phyloP scores from a whole-genome alignment of 2,797 vertebrate genomes.

The Poecilia wingei region DNA sequence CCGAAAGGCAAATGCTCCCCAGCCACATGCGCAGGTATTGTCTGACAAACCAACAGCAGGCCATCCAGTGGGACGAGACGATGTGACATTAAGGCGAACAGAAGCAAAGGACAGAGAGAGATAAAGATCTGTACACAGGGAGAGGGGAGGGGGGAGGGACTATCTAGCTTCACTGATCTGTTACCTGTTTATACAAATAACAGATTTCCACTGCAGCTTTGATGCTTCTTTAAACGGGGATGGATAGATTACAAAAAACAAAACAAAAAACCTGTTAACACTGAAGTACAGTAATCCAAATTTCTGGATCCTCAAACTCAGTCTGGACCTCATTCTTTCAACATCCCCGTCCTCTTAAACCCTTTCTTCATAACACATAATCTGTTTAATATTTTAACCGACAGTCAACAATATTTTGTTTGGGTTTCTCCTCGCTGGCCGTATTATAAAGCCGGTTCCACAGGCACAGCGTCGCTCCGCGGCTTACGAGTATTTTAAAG shows the following conservation, averaged over 20 bases:
- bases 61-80: conserved; percentile 24
- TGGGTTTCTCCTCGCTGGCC: background rate
- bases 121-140: conserved; percentile 10
- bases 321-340: background rate
- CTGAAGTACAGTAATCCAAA: background rate
- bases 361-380: background rate
- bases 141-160: too few species aligned
- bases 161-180: background rate
- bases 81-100: conserved; percentile 34
- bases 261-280: background rate
- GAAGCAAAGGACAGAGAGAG: conserved; percentile 6
- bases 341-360: background rate
- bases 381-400: background rate
- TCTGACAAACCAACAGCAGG: conserved; percentile 40
- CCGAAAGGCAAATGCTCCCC: conserved; percentile 35
- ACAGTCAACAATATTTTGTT: background rate
- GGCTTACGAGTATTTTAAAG: background rate
- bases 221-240: background rate
- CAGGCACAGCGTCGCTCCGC: background rate
- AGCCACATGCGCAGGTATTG: conserved; percentile 22
- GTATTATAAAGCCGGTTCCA: background rate
- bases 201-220: background rate
- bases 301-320: background rate
- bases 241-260: background rate
- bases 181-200: background rate